Evolutionary conservation across 1,140 invertebrate genomes (phyloP), one percentile per base, ranked within the genome.

Genomic region (Drosophila navojoa): DNA sequence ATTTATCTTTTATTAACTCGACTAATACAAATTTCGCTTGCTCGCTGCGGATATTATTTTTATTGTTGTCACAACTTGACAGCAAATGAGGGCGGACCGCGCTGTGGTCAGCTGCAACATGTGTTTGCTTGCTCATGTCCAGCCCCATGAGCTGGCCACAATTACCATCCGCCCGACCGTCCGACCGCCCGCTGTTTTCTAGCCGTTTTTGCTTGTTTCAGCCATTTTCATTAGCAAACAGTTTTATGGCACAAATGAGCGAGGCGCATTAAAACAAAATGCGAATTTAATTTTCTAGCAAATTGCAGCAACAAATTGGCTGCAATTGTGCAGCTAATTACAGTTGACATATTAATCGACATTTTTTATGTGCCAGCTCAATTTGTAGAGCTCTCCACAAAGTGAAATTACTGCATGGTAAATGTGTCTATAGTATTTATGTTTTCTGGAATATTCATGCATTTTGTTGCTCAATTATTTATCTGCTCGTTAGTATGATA

Each of bases 41-140:
- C 57, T 73, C 78, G 59, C 49, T 71, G 32, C 71, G 77, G 64
- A 76, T 79, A 79, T 79, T 79, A 80, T 77, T 61, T 77, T 68
- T 44, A 40, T 61, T 67, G n/a, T 54, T 64, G 61, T 42, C 38
- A 45, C 15, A 64, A 45, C 25, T 15, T 44, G 79, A 77, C 74
- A 74, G 55, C 50, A 32, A 27, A 59, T 10, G 50, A 40, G 58
- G 22, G 29, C 15, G 40, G 22, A 0, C 5, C n/a, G 2, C 13
- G 22, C n/a, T 16, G 6, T 63, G 35, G 22, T 16, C 5, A 1
- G 22, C 22, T 27, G 27, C 27, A 44, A 27, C 19, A 54, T 66
- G 13, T 29, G 57, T 47, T 47, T 47, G 25, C 10, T 11, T 10
- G 35, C 6, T 11, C 55, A 44, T 44, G 55, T 27, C 55, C n/a